A percentile compares a stretch with the other conserved stretches of the same genome.
phyloP scores from a whole-genome alignment of 1,140 invertebrate genomes.

The Onthophagus taurus region DNA sequence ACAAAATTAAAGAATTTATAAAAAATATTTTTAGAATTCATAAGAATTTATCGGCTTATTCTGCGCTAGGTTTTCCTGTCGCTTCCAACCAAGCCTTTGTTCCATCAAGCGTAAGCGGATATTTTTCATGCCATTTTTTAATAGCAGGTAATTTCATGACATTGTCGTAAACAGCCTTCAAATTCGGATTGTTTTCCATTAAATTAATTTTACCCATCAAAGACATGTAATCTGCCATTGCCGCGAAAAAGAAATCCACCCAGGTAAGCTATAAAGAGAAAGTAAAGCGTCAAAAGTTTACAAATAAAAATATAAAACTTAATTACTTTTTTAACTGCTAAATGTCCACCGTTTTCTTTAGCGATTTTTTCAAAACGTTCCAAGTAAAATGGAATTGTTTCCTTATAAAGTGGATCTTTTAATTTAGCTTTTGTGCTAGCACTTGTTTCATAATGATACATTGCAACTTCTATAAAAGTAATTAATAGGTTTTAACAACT shows the following conservation, averaged over 20 bases:
- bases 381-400: constrained; percentile 39
- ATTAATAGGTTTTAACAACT: too few relatives aligned
- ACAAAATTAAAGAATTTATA: too few relatives aligned
- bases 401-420: constrained; percentile 24
- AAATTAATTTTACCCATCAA: constrained; percentile 46
- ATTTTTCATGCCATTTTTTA: constrained; percentile 54
- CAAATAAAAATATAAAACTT: not conserved
- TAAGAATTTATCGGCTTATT: too few relatives aligned
- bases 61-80: too few relatives aligned
- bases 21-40: too few relatives aligned
- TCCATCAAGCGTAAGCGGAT: too few relatives aligned
- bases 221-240: constrained; percentile 51
- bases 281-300: too few relatives aligned
- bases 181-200: constrained; percentile 46
- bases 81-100: too few relatives aligned
- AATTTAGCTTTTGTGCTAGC: too few relatives aligned
- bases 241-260: constrained; percentile 56
- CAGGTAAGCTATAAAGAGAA: too few relatives aligned
- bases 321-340: constrained; percentile 30
- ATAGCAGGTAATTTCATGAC: constrained; percentile 47
- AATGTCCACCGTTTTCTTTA: constrained; percentile 42
- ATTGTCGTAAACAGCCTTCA: constrained; percentile 46
- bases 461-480: constrained; percentile 44
- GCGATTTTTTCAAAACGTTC: constrained; percentile 44
- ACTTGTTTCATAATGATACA: constrained; percentile 15